phyloP scores from a whole-genome alignment of 2,888 invertebrate species.

The Allophyes oxyacanthae region DNA sequence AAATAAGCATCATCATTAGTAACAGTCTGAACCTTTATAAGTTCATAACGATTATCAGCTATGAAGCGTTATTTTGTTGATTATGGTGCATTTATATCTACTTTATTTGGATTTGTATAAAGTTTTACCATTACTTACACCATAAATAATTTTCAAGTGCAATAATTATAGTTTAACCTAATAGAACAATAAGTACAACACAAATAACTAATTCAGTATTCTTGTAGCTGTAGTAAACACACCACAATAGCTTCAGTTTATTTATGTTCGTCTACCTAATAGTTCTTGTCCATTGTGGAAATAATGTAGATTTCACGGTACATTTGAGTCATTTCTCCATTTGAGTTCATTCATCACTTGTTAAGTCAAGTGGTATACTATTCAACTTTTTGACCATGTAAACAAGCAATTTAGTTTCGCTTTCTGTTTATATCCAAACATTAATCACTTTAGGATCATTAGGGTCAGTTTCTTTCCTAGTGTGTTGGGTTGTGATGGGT shows the following conservation, averaged over 20 bases:
- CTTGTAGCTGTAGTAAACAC: slow-evolving; percentile 13
- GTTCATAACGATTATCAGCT: slow-evolving; percentile 1
- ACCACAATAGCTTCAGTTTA: slow-evolving; percentile 15
- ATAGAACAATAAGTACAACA: background rate
- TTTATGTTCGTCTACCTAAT: slow-evolving; percentile 8
- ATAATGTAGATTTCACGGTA: slow-evolving; percentile 24
- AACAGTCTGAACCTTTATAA: background rate
- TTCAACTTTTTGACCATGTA: no score
- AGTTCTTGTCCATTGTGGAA: slow-evolving; percentile 23
- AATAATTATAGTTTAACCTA: background rate
- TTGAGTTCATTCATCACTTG: background rate
- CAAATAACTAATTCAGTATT: slow-evolving; percentile 2
- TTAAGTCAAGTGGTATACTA: no score
- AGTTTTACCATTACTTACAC: no score
- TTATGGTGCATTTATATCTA: background rate
- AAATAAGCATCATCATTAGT: slow-evolving; percentile 30
- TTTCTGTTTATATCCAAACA: no score
- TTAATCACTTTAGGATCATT: no score
- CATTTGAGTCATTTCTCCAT: slow-evolving; percentile 1
- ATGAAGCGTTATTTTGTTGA: background rate
- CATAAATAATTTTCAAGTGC: no score
- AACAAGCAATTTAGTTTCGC: no score
- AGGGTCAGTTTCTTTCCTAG: no score
- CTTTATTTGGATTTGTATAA: background rate
- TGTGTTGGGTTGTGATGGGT: no score